Evolutionary conservation across 1,140 invertebrate genomes (phyloP).

Genomic region (Atopsyche davidsoni): DNA sequence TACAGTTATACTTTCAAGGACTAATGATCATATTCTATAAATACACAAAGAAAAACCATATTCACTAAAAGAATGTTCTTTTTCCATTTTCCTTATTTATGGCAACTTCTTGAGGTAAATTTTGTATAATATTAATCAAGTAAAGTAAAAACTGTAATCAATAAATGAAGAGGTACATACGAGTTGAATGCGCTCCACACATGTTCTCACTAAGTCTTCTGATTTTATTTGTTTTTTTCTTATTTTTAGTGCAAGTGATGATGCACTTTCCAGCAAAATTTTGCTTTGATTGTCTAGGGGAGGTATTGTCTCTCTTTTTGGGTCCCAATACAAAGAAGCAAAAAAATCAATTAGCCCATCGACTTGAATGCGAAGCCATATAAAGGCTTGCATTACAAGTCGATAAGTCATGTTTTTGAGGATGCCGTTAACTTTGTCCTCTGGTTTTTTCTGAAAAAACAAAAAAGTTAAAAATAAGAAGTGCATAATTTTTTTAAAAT

Average conservation of each 20-base stretch:
- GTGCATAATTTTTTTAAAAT: no score
- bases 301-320: slow-evolving; percentile 49
- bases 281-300: slow-evolving; percentile 49
- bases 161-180: slow-evolving; percentile 40
- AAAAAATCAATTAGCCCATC: slow-evolving; percentile 41
- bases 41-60: neutral
- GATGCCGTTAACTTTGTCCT: slow-evolving; percentile 8
- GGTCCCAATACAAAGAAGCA: slow-evolving; percentile 49
- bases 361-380: slow-evolving; percentile 25
- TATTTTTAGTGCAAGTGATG: slow-evolving; percentile 59
- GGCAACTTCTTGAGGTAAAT: no score
- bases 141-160: neutral
- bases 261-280: slow-evolving; percentile 59
- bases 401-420: slow-evolving; percentile 12
- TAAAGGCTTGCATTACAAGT: slow-evolving; percentile 15
- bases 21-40: neutral
- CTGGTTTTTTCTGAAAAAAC: neutral
- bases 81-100: no score
- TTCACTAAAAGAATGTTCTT: neutral
- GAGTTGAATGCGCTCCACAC: slow-evolving; percentile 71
- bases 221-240: slow-evolving; percentile 55
- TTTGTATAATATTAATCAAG: neutral
- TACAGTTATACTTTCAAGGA: neutral
- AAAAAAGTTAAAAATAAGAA: no score
- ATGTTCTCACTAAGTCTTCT: slow-evolving; percentile 66